Percentiles rank a stretch among this genome's conserved stretches.
These are phyloP conservation scores for Merops nubicus DNA, from an alignment of 2,113 vertebrate species.

Conservation along the genomic window DNA sequence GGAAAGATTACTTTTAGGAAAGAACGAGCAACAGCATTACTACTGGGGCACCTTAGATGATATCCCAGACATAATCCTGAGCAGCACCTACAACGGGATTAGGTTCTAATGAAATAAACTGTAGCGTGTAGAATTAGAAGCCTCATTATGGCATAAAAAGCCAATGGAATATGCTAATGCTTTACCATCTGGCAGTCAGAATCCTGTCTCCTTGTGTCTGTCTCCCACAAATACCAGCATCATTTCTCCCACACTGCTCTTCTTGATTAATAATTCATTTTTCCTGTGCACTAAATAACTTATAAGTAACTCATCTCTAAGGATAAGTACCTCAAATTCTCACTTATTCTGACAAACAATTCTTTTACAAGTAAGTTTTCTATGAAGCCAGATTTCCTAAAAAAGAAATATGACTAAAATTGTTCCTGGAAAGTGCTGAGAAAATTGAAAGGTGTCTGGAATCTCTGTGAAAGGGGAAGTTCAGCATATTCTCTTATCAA, in stretches of 20 bases:
- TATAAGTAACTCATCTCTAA: not conserved
- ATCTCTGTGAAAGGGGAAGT: not conserved
- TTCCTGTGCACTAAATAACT: not conserved
- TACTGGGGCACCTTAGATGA: not conserved
- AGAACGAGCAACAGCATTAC: not conserved
- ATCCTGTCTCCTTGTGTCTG: not conserved
- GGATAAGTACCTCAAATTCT: not conserved
- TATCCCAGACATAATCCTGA: not conserved
- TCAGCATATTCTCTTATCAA: not conserved
- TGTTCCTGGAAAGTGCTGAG: not conserved
- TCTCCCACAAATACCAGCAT: not conserved
- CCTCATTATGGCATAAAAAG: not conserved
- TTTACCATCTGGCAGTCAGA: not conserved
- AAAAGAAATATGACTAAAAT: not conserved
- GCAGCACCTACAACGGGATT: not conserved
- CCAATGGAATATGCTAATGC: not conserved
- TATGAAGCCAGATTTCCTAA: not conserved
- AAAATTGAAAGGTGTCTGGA: not conserved
- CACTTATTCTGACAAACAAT: not conserved
- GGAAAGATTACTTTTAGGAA: not conserved
- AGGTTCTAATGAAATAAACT: not conserved
- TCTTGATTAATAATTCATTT: not conserved
- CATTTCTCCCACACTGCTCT: not conserved
- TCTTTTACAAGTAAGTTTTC: not conserved
- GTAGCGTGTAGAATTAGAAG: not conserved